Conservation (phyloP, 2,888 invertebrate species). For the Atethmia centrago region DNA sequence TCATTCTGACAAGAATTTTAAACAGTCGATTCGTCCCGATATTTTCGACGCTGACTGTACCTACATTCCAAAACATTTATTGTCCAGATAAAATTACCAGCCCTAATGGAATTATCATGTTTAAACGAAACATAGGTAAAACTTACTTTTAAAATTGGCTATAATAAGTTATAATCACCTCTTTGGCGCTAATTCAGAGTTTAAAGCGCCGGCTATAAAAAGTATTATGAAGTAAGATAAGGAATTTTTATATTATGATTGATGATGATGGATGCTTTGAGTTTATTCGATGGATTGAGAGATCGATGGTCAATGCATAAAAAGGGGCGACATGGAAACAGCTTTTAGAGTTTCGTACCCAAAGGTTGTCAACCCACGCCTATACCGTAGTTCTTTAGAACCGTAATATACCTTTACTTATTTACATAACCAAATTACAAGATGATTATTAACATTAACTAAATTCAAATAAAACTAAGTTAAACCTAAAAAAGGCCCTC, state of each 20-base stretch:
- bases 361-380: neutral
- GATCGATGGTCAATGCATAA: slow-evolving; percentile 31
- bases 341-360: slow-evolving; percentile 4
- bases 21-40: no score
- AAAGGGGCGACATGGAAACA: slow-evolving; percentile 18
- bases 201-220: slow-evolving; percentile 40
- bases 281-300: slow-evolving; percentile 30
- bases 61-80: slow-evolving; percentile 43
- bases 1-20: no score
- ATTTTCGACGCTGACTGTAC: no score
- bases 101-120: slow-evolving; percentile 66
- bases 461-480: no score
- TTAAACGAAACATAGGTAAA: slow-evolving; percentile 35
- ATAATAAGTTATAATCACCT: slow-evolving; percentile 57
- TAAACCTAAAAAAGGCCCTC: no score
- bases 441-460: no score
- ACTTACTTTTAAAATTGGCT: slow-evolving; percentile 54
- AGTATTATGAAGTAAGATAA: slow-evolving; percentile 28
- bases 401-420: no score
- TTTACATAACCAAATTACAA: no score
- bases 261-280: slow-evolving; percentile 40
- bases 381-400: no score
- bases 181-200: slow-evolving; percentile 34
- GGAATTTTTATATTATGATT: slow-evolving; percentile 39
- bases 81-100: slow-evolving; percentile 42